Conservation (phyloP, 1,140 invertebrate genomes). For the Pseudomyrmex concolor region DNA sequence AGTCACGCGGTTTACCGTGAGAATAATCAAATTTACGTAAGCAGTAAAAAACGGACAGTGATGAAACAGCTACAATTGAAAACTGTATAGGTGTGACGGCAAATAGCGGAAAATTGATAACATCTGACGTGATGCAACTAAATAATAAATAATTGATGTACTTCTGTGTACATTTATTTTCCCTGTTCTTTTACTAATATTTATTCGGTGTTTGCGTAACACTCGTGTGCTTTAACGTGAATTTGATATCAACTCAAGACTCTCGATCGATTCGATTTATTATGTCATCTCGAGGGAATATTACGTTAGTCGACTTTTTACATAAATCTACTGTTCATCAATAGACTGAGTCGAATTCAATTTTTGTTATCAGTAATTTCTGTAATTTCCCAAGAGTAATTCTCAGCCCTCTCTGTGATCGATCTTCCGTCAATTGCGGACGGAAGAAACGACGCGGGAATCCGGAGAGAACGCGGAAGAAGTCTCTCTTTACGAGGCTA, state of each 20-base stretch:
- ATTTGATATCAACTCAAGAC: background rate
- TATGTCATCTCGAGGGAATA: slow-evolving; percentile 18
- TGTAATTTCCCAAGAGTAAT: slow-evolving; percentile 27
- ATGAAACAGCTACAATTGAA: slow-evolving; percentile 49
- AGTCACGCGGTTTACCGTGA: slow-evolving; percentile 36
- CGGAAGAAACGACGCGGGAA: background rate
- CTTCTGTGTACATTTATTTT: slow-evolving; percentile 8
- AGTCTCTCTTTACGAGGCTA: slow-evolving; percentile 16
- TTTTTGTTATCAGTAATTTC: slow-evolving; percentile 37
- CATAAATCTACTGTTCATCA: slow-evolving; percentile 34
- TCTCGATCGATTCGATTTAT: background rate
- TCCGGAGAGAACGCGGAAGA: background rate
- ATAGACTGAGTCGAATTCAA: slow-evolving; percentile 15
- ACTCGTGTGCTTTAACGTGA: background rate
- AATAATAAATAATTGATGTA: background rate
- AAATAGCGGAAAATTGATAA: slow-evolving; percentile 55
- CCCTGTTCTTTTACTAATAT: background rate
- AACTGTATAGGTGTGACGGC: slow-evolving; percentile 19
- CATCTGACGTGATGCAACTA: background rate
- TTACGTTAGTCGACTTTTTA: slow-evolving; percentile 22
- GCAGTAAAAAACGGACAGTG: background rate
- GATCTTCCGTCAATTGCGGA: slow-evolving; percentile 15
- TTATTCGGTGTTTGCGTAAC: background rate
- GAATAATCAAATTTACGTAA: slow-evolving; percentile 47
- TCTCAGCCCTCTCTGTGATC: slow-evolving; percentile 8